phyloP scores from a whole-genome alignment of 2,797 vertebrate species.

The Gymnopithys bicolor region DNA sequence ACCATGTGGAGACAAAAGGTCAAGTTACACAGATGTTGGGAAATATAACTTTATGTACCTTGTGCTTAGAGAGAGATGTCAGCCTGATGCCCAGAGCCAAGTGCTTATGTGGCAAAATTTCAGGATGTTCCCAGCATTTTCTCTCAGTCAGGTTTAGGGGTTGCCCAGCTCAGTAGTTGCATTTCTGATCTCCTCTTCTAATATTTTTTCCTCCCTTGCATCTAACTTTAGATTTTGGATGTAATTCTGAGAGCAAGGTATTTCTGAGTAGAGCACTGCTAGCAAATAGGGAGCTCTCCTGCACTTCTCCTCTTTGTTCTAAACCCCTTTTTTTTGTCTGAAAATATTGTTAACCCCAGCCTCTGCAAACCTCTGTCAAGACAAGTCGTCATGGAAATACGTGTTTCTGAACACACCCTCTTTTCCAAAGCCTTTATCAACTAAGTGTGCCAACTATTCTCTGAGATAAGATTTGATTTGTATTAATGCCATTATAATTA shows the following conservation, averaged over 20 bases:
- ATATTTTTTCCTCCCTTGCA: neutral
- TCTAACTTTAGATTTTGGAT: neutral
- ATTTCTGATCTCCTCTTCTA: neutral
- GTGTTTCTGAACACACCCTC: neutral
- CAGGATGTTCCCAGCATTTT: neutral
- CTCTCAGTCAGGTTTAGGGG: neutral
- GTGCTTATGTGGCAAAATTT: neutral
- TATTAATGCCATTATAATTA: neutral
- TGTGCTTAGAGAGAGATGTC: neutral
- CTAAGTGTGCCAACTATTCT: neutral
- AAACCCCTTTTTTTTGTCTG: neutral
- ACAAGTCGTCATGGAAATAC: neutral
- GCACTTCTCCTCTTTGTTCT: neutral
- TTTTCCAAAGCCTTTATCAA: neutral
- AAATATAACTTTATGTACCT: neutral
- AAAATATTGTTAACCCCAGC: neutral
- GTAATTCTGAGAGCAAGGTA: neutral
- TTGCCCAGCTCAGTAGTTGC: neutral
- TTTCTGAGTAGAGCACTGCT: neutral
- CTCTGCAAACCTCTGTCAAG: neutral
- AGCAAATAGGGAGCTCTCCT: neutral
- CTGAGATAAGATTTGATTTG: neutral
- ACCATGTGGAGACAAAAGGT: neutral
- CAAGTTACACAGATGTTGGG: neutral
- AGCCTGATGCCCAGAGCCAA: neutral